Base-by-base conservation (phyloP, 1,140 invertebrate species). In the Apis laboriosa region DNA sequence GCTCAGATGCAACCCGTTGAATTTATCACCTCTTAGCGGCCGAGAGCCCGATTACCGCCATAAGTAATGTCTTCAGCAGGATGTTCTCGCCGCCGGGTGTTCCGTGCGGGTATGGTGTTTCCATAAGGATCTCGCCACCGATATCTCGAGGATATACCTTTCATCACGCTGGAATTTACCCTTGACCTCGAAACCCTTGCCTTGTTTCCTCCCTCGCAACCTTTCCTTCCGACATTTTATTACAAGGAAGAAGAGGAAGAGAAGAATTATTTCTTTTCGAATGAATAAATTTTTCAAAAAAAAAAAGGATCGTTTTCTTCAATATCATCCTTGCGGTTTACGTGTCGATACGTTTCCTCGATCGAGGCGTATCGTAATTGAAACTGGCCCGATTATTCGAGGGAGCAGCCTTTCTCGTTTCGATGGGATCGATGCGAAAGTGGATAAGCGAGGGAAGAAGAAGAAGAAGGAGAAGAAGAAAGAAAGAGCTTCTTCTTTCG, bases 11-110 rank as follows among this genome's bases (percentile, higher is more conserved):
- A 86, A 86, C 87, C 86, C 86, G 84, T 78, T 86, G 84, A 89
- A 91, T 90, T 90, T 91, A 90, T 91, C 87, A 84, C 85, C 86
- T 88, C 84, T 90, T 86, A 85, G 88, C 85, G 85, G 55, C 67
- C 77, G 71, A 79, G 82, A 76, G 77, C 63, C 80, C 78, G 84
- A 87, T 89, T 84, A 86, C 80, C 78, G 63, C 83, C 77, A 84
- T 90, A 90, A 90, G 86, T 90, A 88, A 89, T 88, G 89, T 90
- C 89, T 90, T 89, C 85, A 90, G 84, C 85, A 84, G 64, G 71
- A 82, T 77, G 79, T 82, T 87, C 5, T 60, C 71, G 78, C 71
- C 83, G 79, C 21, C 73, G 79, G 83, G 56, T 81, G 72, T 81
- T 84, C 79, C 83, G 83, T 70, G 56, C 76, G n/a, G 79, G 79